Conservation (phyloP, 2,888 invertebrate genomes). For the Chaitophorus viminalis region DNA sequence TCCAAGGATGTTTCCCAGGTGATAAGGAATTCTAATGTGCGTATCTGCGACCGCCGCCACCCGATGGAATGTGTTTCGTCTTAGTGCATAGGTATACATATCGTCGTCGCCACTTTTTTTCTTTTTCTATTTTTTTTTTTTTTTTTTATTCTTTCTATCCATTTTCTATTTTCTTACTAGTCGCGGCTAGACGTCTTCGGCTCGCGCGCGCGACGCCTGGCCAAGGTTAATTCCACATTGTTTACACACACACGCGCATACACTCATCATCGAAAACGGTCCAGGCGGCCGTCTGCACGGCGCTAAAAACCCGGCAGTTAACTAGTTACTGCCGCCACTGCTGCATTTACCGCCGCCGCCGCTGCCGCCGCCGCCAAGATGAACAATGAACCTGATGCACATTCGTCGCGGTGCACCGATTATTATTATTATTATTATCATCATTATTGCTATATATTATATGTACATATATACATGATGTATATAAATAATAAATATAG, state of each 20-base stretch:
- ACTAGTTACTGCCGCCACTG: not conserved
- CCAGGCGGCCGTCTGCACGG: constrained; percentile 30
- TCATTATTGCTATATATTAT: too few relatives aligned
- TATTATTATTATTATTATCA: constrained; percentile 10
- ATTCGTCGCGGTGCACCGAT: constrained; percentile 60
- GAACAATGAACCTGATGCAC: constrained; percentile 44
- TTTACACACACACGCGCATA: constrained; percentile 31
- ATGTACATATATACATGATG: too few relatives aligned
- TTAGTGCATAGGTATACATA: not conserved
- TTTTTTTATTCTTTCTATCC: too few relatives aligned
- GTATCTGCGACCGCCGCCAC: constrained; percentile 45
- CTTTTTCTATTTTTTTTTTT: not conserved
- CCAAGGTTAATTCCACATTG: constrained; percentile 62
- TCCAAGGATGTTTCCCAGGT: constrained; percentile 59
- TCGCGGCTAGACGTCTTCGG: constrained; percentile 20
- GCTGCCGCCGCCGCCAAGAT: constrained; percentile 7
- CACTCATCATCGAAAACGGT: not conserved
- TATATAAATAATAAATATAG: not conserved
- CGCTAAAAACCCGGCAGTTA: constrained; percentile 41
- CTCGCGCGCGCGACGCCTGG: constrained; percentile 54
- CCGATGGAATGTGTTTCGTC: constrained; percentile 35
- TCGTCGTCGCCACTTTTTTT: constrained; percentile 30
- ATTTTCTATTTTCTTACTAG: not conserved
- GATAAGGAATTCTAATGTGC: constrained; percentile 59
- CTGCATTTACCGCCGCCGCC: not conserved